Evolutionary conservation across 1,140 invertebrate species (phyloP), one percentile per base, ranked within the genome.

Genomic region (Trichoplusia ni): DNA sequence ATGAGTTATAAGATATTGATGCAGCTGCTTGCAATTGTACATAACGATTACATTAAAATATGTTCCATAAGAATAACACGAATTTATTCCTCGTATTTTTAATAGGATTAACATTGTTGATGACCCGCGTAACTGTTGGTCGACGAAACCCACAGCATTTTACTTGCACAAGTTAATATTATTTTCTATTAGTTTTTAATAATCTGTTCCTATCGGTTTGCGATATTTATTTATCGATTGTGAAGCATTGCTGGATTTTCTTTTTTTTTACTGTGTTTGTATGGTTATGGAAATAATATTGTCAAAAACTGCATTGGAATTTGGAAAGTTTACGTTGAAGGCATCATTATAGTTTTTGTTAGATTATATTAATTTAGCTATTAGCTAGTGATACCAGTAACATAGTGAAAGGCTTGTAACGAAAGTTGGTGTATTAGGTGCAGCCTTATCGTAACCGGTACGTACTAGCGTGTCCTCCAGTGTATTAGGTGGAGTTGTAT

Each of bases 1-100:
- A 27, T 14, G 16, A 31, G 19, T 58, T 58, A 31, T 58, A 44
- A 58, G 23, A 58, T 58, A 44, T 58, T 29, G 38, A 58, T 58
- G 38, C 54, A 44, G 38, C 37, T 58, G 54, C 38, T 58, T 58
- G 54, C 54, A 58, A 58, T 47, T 58, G 54, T 58, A 58, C 25
- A 58, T 58, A 58, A 44, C 14, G n/a, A 31, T 44, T 29, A 58
- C 47, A 53, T 53, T 38, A 38, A 54, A n/a, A n/a, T n/a, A 31
- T 44, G 38, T 58, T 58, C 38, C 16, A 21, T 58, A 58, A 56
- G 53, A 56, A 29, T 56, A 56, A 56, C 14, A 56, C 53, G 53
- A 56, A 58, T 58, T 58, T 58, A 58, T 58, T 58, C 54, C 42
- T 58, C 38, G n/a, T 58, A 58, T 58, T 58, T 51, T 37, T 58